Base-by-base conservation (phyloP, 1,140 invertebrate species). In the Gryllus bimaculatus region DNA sequence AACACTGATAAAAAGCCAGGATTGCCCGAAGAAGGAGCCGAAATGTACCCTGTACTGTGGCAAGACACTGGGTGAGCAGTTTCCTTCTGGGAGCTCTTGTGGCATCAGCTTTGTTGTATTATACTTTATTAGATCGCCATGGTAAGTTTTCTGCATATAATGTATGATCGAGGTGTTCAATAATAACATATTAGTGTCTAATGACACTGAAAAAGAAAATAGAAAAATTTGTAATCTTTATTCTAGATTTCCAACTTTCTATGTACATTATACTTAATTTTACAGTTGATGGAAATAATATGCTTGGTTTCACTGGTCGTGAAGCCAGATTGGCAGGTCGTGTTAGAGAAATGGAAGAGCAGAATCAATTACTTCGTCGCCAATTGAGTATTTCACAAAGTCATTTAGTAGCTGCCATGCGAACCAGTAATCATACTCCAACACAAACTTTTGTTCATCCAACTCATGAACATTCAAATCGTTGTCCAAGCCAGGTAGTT, bases 371-470 rank as follows among this genome's bases (percentile, higher is more conserved):
- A 15, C 83, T 90, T 8, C 83, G 86, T 47, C 84, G 85, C 75
- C 88, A 90, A 81, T 83, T 90, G 6, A 89, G 87, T 81, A 84
- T 87, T 73, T 87, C 88, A 8, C 87, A 88, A 80, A 88, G 85
- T 79, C 86, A 89, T 79, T 82, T 89, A 21, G 82, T 89, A 74
- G 84, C 86, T 81, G 86, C 84, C n/a, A 84, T 88, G 82, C 77
- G 78, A 75, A 66, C 8, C 21, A 78, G 77, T 73, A 78, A 78
- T 48, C n/a, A 78, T 47, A 76, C 76, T 8, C 49, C 80, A n/a
- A 78, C 73, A 47, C 80, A 54, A 79, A 73, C 49, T 47, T 73
- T 78, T 66, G 73, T 75, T n/a, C 77, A 74, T 18, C 78, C 76
- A 48, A 77, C 76, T 7, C 78, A 79, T 26, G 80, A 77, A 47